Evolutionary conservation across 2,888 invertebrate species (phyloP).

Genomic region (Yponomeuta plumbellus): DNA sequence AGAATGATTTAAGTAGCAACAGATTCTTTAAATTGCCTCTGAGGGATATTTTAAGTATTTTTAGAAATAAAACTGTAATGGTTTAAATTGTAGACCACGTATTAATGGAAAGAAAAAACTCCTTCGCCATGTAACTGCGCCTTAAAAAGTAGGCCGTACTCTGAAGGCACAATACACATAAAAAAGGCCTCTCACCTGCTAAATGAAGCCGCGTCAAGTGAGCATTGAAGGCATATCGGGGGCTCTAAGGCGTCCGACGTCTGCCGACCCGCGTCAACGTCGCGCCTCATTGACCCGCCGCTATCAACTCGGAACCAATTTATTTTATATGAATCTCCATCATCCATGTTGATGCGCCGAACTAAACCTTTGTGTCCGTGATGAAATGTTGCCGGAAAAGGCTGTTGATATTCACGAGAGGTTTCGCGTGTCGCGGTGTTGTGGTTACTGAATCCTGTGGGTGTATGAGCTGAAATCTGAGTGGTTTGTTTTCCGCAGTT

Average conservation of each 20-base stretch:
- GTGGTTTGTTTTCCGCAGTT: no score
- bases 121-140: no score
- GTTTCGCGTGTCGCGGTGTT: neutral
- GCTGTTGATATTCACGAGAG: neutral
- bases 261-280: conserved; percentile 65
- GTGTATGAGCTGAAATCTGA: no score
- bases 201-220: neutral
- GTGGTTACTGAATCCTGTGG: neutral
- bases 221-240: conserved; percentile 7
- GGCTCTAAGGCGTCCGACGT: conserved; percentile 2
- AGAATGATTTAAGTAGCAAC: no score
- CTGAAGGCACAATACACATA: no score
- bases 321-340: conserved; percentile 71
- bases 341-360: conserved; percentile 29
- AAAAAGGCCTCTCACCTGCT: neutral
- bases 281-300: conserved; percentile 68
- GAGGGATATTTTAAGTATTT: no score
- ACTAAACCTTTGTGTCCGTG: conserved; percentile 6
- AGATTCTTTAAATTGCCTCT: no score
- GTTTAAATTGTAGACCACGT: no score
- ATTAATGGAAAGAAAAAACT: no score
- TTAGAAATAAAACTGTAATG: no score
- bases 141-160: no score
- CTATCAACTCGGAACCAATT: conserved; percentile 68
- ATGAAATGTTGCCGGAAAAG: neutral